phyloP scores from a whole-genome alignment of 2,797 vertebrate species.

The Pseudochromis fuscus region DNA sequence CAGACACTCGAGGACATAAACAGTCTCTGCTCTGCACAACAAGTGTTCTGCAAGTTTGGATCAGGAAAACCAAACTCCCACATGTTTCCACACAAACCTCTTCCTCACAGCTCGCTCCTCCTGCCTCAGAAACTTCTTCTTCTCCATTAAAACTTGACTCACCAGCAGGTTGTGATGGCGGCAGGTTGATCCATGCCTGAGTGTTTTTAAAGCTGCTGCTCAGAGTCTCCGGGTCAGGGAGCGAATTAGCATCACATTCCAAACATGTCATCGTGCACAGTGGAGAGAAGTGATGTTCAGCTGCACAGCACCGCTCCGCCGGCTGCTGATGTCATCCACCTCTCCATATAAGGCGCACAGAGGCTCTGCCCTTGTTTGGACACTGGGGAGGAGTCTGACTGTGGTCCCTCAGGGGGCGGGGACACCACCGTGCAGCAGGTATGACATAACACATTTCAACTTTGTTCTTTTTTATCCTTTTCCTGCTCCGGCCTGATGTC shows the following conservation, averaged over 20 bases:
- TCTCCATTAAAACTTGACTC: conserved; percentile 13
- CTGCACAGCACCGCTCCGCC: conserved; percentile 80
- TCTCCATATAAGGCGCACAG: conserved; percentile 83
- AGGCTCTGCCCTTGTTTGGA: conserved; percentile 84
- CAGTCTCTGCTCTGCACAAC: not conserved
- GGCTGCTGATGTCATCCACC: conserved; percentile 86
- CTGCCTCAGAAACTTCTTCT: not conserved
- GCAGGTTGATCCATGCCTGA: conserved; percentile 69
- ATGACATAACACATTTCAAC: conserved; percentile 47
- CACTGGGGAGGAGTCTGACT: conserved; percentile 74
- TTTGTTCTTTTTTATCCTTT: not conserved
- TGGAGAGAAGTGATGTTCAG: conserved; percentile 87
- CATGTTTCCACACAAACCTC: not conserved
- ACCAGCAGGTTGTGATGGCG: conserved; percentile 65
- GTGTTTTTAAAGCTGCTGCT: conserved; percentile 33
- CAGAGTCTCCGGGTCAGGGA: conserved; percentile 48
- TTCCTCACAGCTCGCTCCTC: not conserved
- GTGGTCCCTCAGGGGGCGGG: too few species aligned
- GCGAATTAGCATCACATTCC: conserved; percentile 84
- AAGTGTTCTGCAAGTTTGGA: not conserved
- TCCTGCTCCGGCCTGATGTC: conserved; percentile 42
- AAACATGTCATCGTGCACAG: conserved; percentile 85
- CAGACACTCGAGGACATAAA: conserved; percentile 13
- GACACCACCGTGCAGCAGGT: conserved; percentile 21
- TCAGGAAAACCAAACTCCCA: not conserved